phyloP scores from a whole-genome alignment of 2,113 vertebrate genomes.

The Nannobrachium achirus region DNA sequence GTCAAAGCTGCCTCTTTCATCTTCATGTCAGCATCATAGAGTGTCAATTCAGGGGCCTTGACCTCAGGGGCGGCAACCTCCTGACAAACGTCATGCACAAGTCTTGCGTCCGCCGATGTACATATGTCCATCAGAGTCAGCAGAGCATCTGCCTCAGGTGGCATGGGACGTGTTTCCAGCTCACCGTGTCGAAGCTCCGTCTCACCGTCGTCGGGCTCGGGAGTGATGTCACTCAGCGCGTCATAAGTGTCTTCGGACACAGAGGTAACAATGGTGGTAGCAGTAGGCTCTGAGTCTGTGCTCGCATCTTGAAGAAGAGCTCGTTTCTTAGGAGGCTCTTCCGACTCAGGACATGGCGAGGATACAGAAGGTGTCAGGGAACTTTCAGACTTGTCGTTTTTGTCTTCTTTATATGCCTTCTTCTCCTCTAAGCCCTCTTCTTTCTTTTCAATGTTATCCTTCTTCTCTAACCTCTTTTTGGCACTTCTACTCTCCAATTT shows the following conservation, averaged over 20 bases:
- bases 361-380: conserved; percentile 30
- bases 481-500: conserved; percentile 59
- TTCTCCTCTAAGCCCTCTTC: conserved; percentile 55
- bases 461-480: conserved; percentile 70
- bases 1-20: conserved; percentile 83
- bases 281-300: conserved; percentile 74
- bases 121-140: conserved; percentile 77
- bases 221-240: conserved; percentile 75
- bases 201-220: conserved; percentile 69
- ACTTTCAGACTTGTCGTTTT: conserved; percentile 44
- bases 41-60: conserved; percentile 29
- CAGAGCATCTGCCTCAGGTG: conserved; percentile 73
- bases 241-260: conserved; percentile 79
- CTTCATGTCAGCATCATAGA: conserved; percentile 76
- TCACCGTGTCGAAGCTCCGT: conserved; percentile 29
- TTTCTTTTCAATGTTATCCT: conserved; percentile 69
- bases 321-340: conserved; percentile 38
- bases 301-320: conserved; percentile 54
- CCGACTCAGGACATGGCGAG: conserved; percentile 14
- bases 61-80: conserved; percentile 25
- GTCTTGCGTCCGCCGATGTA: conserved; percentile 61
- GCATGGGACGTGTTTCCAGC: conserved; percentile 37
- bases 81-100: conserved; percentile 4
- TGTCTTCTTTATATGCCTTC: conserved; percentile 40
- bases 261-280: conserved; percentile 54